Evolutionary conservation across 2,113 vertebrate species (phyloP).

Genomic region (Scatophagus argus): DNA sequence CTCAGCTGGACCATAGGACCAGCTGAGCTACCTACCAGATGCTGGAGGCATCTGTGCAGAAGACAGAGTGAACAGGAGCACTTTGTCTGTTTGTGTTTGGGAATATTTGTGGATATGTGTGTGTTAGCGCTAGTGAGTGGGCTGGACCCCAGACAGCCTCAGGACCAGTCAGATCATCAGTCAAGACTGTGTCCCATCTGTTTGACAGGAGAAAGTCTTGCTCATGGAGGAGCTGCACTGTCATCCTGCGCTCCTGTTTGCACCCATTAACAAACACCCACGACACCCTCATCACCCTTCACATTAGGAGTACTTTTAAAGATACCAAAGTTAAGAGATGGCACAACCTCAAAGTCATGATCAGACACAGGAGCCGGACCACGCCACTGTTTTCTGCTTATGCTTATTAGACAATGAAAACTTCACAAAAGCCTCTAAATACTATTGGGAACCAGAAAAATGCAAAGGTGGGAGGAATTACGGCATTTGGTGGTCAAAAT

Average conservation of each 20-base stretch:
- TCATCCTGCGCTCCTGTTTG: slow-evolving; percentile 54
- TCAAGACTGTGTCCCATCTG: slow-evolving; percentile 58
- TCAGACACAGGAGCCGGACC: slow-evolving; percentile 27
- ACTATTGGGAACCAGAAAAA: no score
- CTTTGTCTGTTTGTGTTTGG: slow-evolving; percentile 9
- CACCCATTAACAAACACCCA: slow-evolving; percentile 56
- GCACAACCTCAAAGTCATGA: slow-evolving; percentile 61
- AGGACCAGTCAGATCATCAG: slow-evolving; percentile 57
- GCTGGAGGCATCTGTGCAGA: slow-evolving; percentile 28
- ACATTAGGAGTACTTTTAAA: slow-evolving; percentile 53
- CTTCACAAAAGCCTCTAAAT: slow-evolving; percentile 1
- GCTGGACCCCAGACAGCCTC: slow-evolving; percentile 43
- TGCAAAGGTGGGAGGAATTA: background rate
- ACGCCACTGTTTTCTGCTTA: slow-evolving; percentile 31
- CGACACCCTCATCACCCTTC: slow-evolving; percentile 50
- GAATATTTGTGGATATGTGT: background rate
- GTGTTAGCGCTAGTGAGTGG: slow-evolving; percentile 29
- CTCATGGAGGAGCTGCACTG: slow-evolving; percentile 43
- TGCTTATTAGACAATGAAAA: slow-evolving; percentile 12
- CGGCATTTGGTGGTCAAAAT: background rate
- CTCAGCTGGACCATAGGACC: no score
- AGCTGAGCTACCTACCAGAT: no score
- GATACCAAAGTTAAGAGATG: slow-evolving; percentile 48
- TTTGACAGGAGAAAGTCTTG: slow-evolving; percentile 63
- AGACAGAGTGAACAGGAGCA: slow-evolving; percentile 14